Conservation (phyloP, 2,113 vertebrate species). For the Daphoenositta chrysoptera region DNA sequence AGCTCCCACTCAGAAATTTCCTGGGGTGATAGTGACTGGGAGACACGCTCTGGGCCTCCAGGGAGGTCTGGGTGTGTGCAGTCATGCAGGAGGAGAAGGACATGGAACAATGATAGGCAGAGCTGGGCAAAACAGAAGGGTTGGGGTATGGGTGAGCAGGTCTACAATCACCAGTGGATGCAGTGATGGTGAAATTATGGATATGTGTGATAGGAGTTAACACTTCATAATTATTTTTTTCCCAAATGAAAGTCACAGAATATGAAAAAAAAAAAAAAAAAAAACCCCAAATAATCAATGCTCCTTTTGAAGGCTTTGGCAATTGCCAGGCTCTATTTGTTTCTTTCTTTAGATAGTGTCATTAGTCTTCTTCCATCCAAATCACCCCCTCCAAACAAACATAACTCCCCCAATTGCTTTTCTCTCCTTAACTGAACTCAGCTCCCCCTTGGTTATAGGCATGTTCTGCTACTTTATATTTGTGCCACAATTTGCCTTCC, state of each 20-base stretch:
- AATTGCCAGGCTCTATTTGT: not conserved
- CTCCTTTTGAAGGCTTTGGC: not conserved
- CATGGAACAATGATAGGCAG: not conserved
- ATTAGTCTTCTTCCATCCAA: not conserved
- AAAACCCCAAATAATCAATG: not conserved
- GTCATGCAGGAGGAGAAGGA: not conserved
- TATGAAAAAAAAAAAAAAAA: not conserved
- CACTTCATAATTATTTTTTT: not conserved
- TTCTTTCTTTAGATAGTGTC: not conserved
- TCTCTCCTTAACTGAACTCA: slow-evolving; percentile 34
- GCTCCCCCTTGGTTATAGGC: not conserved
- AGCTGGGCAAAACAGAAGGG: not conserved
- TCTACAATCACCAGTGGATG: not conserved
- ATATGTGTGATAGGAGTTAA: not conserved
- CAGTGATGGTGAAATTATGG: not conserved
- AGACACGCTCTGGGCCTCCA: rapidly evolving
- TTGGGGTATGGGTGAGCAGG: not conserved
- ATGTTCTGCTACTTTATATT: slow-evolving; percentile 1
- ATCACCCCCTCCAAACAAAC: not conserved
- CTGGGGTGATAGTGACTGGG: not conserved
- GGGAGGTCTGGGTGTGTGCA: not conserved
- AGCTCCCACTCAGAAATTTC: not conserved
- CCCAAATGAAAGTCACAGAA: not conserved
- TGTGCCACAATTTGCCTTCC: slow-evolving; percentile 11
- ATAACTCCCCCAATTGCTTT: not conserved